Evolutionary conservation across 2,113 vertebrate species (phyloP).

Genomic region (Colistium nudipinnis): DNA sequence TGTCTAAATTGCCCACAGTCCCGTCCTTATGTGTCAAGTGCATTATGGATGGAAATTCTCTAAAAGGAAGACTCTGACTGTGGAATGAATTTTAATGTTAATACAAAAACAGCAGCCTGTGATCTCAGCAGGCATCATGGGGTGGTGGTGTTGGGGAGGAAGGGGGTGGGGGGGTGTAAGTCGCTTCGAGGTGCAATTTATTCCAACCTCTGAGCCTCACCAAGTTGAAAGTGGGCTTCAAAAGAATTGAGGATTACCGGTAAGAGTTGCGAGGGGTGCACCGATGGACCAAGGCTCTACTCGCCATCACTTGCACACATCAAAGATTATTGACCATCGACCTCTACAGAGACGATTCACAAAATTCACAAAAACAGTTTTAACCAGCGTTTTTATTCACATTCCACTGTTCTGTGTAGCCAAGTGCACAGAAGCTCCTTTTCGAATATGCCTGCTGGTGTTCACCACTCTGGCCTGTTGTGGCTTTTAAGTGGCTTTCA

Average conservation of each 20-base stretch:
- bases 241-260: constrained; percentile 72
- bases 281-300: constrained; percentile 35
- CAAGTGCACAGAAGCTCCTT: constrained; percentile 49
- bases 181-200: constrained; percentile 80
- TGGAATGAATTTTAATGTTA: constrained; percentile 80
- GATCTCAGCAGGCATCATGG: constrained; percentile 81
- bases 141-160: too few relatives aligned
- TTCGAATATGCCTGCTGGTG: constrained; percentile 50
- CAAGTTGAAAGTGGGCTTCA: constrained; percentile 81
- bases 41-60: constrained; percentile 73
- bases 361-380: constrained; percentile 25
- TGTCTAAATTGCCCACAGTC: constrained; percentile 54
- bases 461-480: constrained; percentile 41
- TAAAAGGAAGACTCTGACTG: constrained; percentile 68
- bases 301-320: constrained; percentile 51
- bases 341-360: constrained; percentile 33
- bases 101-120: constrained; percentile 79
- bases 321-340: constrained; percentile 69
- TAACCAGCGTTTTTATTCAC: constrained; percentile 27
- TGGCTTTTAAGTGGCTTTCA: constrained; percentile 64
- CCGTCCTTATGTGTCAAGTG: constrained; percentile 64
- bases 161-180: constrained; percentile 62
- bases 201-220: constrained; percentile 74
- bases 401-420: constrained; percentile 35
- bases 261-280: constrained; percentile 56